These are phyloP conservation scores for Paedocypris sp. DNA, from an alignment of 2,113 vertebrate genomes.

Conservation along the genomic window DNA sequence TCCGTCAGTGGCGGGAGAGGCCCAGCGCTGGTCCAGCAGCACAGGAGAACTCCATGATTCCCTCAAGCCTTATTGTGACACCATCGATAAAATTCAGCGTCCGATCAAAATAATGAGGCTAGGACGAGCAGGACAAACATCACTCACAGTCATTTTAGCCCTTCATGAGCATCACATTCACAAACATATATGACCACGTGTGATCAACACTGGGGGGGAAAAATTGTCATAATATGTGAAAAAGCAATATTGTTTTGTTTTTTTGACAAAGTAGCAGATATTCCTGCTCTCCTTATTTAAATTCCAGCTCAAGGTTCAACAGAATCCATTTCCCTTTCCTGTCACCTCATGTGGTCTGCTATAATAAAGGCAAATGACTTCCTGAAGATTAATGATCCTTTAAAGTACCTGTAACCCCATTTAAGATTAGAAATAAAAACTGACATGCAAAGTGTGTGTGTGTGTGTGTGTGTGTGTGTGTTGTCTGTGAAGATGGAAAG, in stretches of 20 bases:
- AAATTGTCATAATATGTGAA: too few relatives aligned
- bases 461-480: too few relatives aligned
- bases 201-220: too few relatives aligned
- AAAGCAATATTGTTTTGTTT: too few relatives aligned
- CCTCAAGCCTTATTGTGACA: conserved; percentile 16
- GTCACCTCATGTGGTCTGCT: background rate
- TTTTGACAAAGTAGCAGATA: too few relatives aligned
- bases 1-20: background rate
- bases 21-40: background rate
- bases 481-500: too few relatives aligned
- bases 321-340: background rate
- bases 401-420: background rate
- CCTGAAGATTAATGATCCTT: background rate
- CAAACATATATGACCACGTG: too few relatives aligned
- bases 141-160: background rate
- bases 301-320: too few relatives aligned
- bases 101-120: conserved; percentile 10
- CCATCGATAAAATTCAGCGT: conserved; percentile 1
- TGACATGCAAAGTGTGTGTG: background rate
- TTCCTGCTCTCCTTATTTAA: too few relatives aligned
- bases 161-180: background rate
- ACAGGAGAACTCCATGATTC: background rate
- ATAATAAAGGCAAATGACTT: background rate
- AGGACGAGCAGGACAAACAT: conserved; percentile 8
- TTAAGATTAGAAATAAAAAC: background rate